phyloP scores from a whole-genome alignment of 2,888 invertebrate genomes.

The Eutolmus rufibarbis region DNA sequence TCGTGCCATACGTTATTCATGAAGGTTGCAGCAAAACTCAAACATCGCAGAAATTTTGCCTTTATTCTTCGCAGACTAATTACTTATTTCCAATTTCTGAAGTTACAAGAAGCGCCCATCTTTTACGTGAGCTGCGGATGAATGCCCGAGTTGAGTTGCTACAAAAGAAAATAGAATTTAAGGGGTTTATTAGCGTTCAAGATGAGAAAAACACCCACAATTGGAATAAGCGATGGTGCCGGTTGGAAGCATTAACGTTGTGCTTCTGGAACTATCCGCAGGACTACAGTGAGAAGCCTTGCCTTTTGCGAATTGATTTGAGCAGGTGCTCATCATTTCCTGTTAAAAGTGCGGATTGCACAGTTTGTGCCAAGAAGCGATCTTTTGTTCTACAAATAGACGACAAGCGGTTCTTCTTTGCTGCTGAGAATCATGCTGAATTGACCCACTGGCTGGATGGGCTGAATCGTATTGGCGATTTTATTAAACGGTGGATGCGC shows the following conservation, averaged over 20 bases:
- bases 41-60: conserved; percentile 51
- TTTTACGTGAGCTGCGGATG: conserved; percentile 53
- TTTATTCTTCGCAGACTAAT: conserved; percentile 52
- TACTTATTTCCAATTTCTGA: conserved; percentile 52
- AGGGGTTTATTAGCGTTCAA: conserved; percentile 66
- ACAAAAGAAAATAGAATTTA: conserved; percentile 46
- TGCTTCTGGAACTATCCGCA: conserved; percentile 66
- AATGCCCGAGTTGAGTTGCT: neutral
- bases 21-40: neutral
- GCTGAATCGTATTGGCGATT: conserved; percentile 62
- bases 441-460: conserved; percentile 63
- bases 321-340: conserved; percentile 55
- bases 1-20: conserved; percentile 55
- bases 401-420: conserved; percentile 59
- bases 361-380: conserved; percentile 64
- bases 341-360: conserved; percentile 60
- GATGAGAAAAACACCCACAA: conserved; percentile 59
- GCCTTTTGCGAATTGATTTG: conserved; percentile 61
- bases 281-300: conserved; percentile 58
- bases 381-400: conserved; percentile 60
- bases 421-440: conserved; percentile 64
- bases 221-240: conserved; percentile 69
- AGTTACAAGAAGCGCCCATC: conserved; percentile 54
- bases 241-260: conserved; percentile 61
- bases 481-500: conserved; percentile 62